Evolutionary conservation across 2,797 vertebrate genomes (phyloP).

Genomic region (Eospalax fontanierii): DNA sequence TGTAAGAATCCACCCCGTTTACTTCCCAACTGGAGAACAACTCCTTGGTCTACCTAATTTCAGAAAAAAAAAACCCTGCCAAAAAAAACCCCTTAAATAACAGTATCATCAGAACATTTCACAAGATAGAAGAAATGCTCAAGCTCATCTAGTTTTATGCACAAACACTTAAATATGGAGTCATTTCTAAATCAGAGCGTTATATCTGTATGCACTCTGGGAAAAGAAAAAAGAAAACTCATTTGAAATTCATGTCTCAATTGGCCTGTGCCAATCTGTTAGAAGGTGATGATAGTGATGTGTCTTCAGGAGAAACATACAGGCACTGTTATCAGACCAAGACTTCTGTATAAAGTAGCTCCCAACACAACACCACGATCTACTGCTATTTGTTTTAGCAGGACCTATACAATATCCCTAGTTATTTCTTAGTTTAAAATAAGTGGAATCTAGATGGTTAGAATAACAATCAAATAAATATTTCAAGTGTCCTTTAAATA

Average conservation of each 20-base stretch:
- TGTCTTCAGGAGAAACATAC: background rate
- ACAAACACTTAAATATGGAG: constrained; percentile 9
- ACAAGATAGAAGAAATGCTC: background rate
- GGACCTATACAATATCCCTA: background rate
- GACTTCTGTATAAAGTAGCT: background rate
- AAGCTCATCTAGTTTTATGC: constrained; percentile 28
- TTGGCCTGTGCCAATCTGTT: background rate
- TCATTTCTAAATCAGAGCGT: constrained; percentile 10
- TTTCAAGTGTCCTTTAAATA: background rate
- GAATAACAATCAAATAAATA: background rate
- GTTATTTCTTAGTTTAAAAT: background rate
- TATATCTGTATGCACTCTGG: background rate
- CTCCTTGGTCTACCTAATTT: too few relatives aligned
- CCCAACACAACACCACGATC: background rate
- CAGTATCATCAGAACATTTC: constrained; percentile 4
- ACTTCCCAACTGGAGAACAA: too few relatives aligned
- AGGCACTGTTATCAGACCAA: background rate
- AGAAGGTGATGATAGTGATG: background rate
- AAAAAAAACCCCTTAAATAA: background rate
- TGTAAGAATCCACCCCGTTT: too few relatives aligned
- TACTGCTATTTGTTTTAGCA: background rate
- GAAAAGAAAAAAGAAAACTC: background rate
- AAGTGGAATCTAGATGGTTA: background rate
- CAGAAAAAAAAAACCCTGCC: too few relatives aligned
- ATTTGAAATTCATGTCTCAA: background rate